Conservation (phyloP, 1,140 invertebrate species). For the Listronotus bonariensis region DNA sequence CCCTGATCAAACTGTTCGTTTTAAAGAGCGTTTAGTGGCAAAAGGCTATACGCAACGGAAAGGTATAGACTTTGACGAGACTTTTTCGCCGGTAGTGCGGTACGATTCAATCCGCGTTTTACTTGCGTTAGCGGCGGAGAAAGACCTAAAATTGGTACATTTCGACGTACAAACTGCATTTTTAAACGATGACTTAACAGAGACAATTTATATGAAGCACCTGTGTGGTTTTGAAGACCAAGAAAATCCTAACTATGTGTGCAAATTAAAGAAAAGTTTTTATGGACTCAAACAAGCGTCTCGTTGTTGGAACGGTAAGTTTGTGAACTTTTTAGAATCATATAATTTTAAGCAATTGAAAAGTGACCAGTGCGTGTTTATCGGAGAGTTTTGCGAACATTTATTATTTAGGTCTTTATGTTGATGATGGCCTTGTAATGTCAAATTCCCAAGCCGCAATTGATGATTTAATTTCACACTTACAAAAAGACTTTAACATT, state of each 20-base stretch:
- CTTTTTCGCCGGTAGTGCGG: conserved; percentile 50
- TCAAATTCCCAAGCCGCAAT: too few relatives aligned
- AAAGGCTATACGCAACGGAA: conserved; percentile 52
- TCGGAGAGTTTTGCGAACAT: too few relatives aligned
- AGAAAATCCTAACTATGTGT: conserved; percentile 15
- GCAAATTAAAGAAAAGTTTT: conserved; percentile 11
- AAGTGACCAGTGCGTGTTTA: too few relatives aligned
- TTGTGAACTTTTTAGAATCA: too few relatives aligned
- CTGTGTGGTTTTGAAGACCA: conserved; percentile 53
- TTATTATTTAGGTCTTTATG: too few relatives aligned
- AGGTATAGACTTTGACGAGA: conserved; percentile 51
- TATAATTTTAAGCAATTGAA: too few relatives aligned
- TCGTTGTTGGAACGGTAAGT: conserved; percentile 16
- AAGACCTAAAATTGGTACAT: conserved; percentile 11
- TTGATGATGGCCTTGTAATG: too few relatives aligned
- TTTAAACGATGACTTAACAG: conserved; percentile 51
- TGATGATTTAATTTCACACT: too few relatives aligned
- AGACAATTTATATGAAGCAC: conserved; percentile 53
- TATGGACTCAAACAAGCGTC: conserved; percentile 16
- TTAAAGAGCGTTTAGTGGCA: conserved; percentile 53
- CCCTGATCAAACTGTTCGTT: not conserved
- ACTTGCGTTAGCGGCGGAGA: conserved; percentile 8
- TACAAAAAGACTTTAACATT: too few relatives aligned
- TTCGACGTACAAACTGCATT: conserved; percentile 56
- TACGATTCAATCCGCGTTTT: conserved; percentile 29